Base-by-base conservation (phyloP, 2,888 invertebrate genomes). In the Muscina levida region DNA sequence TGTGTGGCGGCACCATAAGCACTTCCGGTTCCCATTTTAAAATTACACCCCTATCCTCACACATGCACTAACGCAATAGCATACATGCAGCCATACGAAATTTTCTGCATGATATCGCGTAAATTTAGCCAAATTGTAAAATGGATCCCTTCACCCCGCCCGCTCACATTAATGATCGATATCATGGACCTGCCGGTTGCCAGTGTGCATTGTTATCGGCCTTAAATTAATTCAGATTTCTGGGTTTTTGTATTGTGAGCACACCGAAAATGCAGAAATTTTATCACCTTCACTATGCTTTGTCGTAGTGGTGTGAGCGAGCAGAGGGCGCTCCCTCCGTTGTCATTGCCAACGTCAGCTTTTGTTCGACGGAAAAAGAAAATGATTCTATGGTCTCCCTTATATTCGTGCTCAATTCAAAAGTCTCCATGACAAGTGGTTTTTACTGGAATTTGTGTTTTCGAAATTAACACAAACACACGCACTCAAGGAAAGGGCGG, bases 11-110 rank as follows among this genome's bases (percentile, higher is more conserved):
- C 56, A 62, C 44, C 44, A 67, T 76, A 76, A 79, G 70, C 70
- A 79, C 59, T 79, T 79, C 73, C 73, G 78, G 59, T 76, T 72
- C 65, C 24, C 68, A 70, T 53, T 71, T 42, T 39, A 44, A 57
- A 57, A 22, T 44, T 22, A 44, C 22, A 17, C 62, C 13, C 42
- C 42, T 39, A 13, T 56, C n/a, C 42, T 22, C 62, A 57, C 4
- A 17, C 57, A 57, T 5, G 17, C 48, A 10, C 17, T 19, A 17
- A 19, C 42, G 4, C 11, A n/a, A 31, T 22, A 11, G 17, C 42
- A 65, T 51, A 67, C 51, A 66, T 13, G 39, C 37, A 24, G 24
- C n/a, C n/a, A n/a, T n/a, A n/a, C n/a, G n/a, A n/a, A 65, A 65
- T 79, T 72, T 70, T 76, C 68, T 57, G 68, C 72, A 48, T 76